A percentile compares a stretch with the other conserved stretches of the same genome.
Conservation (phyloP, 2,888 invertebrate genomes). For the Emmelina monodactyla region DNA sequence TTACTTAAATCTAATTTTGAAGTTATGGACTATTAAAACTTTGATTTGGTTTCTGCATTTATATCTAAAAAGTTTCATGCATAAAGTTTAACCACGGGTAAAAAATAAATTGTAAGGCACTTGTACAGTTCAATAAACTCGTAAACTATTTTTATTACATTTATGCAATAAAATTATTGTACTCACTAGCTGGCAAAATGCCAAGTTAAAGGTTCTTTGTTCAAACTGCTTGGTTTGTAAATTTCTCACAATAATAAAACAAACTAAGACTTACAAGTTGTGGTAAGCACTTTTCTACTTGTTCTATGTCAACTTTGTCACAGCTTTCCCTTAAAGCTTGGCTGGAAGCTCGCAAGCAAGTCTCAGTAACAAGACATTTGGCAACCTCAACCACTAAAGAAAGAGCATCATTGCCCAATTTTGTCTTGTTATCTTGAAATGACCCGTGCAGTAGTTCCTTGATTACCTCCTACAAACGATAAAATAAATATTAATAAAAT, state of each 20-base stretch:
- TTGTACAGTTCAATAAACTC: too few relatives aligned
- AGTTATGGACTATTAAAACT: too few relatives aligned
- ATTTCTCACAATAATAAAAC: too few relatives aligned
- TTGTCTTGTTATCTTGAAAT: constrained; percentile 62
- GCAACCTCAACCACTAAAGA: constrained; percentile 60
- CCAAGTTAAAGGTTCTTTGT: not conserved
- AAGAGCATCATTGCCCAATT: constrained; percentile 60
- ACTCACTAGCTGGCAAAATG: too few relatives aligned
- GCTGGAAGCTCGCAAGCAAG: constrained; percentile 57
- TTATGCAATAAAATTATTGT: too few relatives aligned
- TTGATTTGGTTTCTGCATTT: too few relatives aligned
- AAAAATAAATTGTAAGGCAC: too few relatives aligned
- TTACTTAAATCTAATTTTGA: too few relatives aligned
- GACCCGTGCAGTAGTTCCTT: constrained; percentile 60
- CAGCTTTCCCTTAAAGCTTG: constrained; percentile 53
- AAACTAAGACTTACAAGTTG: constrained; percentile 47
- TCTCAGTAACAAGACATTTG: constrained; percentile 62
- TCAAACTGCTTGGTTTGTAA: too few relatives aligned
- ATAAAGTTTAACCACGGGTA: too few relatives aligned
- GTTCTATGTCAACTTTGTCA: constrained; percentile 53
- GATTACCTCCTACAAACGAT: constrained; percentile 48
- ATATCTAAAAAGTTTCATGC: too few relatives aligned
- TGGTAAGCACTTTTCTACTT: constrained; percentile 64
- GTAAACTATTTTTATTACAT: too few relatives aligned
- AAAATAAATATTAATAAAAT: not conserved